A percentile compares a stretch with the other conserved stretches of the same genome.
Evolutionary conservation across 2,113 vertebrate species (phyloP).

Genomic region (Upupa epops): DNA sequence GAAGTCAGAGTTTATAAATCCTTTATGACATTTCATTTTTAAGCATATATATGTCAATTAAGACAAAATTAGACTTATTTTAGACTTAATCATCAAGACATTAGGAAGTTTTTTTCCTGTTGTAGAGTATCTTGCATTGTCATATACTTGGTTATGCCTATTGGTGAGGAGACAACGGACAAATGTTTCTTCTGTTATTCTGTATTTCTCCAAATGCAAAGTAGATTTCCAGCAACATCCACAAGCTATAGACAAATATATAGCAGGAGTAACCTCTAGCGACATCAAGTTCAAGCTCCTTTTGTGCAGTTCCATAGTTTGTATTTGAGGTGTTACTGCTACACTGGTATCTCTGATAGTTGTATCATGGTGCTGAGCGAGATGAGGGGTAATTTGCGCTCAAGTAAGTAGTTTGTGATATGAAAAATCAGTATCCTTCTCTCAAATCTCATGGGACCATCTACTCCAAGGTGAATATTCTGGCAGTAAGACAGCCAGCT

Average conservation of each 20-base stretch:
- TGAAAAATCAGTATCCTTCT: neutral
- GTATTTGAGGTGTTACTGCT: neutral
- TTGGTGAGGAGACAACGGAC: neutral
- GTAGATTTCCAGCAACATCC: neutral
- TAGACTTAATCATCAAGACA: neutral
- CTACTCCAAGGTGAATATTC: neutral
- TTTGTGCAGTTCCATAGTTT: neutral
- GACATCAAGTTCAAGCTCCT: neutral
- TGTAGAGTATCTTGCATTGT: neutral
- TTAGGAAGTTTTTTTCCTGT: neutral
- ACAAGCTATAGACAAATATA: neutral
- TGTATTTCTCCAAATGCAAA: neutral
- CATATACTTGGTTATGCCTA: neutral
- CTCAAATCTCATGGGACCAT: neutral
- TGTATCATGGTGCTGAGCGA: neutral
- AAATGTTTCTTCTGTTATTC: neutral
- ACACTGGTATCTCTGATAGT: neutral
- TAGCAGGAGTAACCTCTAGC: accelerated
- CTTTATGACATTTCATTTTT: neutral
- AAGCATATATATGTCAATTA: neutral
- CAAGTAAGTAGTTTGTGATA: neutral
- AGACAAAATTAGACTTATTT: neutral
- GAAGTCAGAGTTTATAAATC: neutral
- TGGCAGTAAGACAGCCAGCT: neutral
- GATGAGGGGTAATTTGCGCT: neutral